Percentiles rank a stretch among this genome's conserved stretches.
phyloP scores from a whole-genome alignment of 64 coral and sea anemone species.

The Actinia tenebrosa region DNA sequence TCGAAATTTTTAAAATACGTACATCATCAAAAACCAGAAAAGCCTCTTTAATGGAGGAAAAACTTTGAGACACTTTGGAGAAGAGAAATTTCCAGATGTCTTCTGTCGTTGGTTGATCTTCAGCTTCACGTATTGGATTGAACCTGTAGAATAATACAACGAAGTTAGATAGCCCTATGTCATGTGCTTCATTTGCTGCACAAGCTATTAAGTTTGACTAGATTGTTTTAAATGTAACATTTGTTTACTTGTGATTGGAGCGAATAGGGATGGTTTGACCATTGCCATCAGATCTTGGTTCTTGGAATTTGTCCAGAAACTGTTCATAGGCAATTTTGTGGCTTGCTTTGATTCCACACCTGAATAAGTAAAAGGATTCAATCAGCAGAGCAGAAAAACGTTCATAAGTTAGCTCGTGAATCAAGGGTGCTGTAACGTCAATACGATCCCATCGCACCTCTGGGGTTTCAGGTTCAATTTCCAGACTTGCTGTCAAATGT shows the following conservation, averaged over 20 bases:
- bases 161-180: too few species aligned
- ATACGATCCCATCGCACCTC: too few species aligned
- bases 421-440: too few species aligned
- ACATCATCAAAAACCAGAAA: slow-evolving; percentile 99
- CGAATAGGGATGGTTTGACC: slow-evolving; percentile 86
- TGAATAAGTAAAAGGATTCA: slow-evolving; percentile 19
- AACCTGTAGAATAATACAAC: slow-evolving; percentile 27
- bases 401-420: background rate
- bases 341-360: slow-evolving; percentile 87
- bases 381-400: background rate
- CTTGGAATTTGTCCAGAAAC: slow-evolving; percentile 87
- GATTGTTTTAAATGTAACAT: background rate
- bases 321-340: slow-evolving; percentile 93
- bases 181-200: too few species aligned
- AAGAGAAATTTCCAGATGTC: slow-evolving; percentile 86
- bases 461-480: too few species aligned
- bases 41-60: slow-evolving; percentile 86
- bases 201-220: too few species aligned
- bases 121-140: slow-evolving; percentile 85
- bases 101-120: slow-evolving; percentile 59
- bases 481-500: too few species aligned
- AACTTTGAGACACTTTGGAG: slow-evolving; percentile 75
- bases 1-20: slow-evolving; percentile 2
- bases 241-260: slow-evolving; percentile 62
- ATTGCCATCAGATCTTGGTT: slow-evolving; percentile 47